phyloP scores from a whole-genome alignment of 2,113 vertebrate species.

The Morone saxatilis region DNA sequence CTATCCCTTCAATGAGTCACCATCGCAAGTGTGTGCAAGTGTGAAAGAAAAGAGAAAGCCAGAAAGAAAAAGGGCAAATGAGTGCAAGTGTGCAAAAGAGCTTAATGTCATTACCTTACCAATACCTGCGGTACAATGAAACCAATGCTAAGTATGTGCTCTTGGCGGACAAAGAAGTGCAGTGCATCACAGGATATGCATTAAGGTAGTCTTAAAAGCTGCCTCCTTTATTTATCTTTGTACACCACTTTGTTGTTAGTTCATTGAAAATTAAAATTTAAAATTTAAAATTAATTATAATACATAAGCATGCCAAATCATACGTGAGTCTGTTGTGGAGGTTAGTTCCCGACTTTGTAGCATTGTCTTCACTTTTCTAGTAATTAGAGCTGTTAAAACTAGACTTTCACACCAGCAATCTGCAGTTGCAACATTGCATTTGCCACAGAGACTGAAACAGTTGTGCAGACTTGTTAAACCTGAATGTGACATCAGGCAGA shows the following conservation, averaged over 20 bases:
- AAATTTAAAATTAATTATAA: no score
- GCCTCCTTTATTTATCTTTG: neutral
- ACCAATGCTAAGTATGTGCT: conserved; percentile 32
- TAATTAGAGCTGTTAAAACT: conserved; percentile 36
- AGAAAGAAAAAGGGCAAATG: neutral
- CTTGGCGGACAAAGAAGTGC: conserved; percentile 1
- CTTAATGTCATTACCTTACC: neutral
- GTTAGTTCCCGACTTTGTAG: neutral
- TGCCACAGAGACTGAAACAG: conserved; percentile 26
- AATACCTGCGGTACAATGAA: neutral
- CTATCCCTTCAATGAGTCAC: neutral
- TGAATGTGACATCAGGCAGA: conserved; percentile 57
- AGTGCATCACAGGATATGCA: conserved; percentile 12
- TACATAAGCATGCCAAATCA: no score
- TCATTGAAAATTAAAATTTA: no score
- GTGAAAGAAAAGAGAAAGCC: neutral
- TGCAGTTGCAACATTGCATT: conserved; percentile 35
- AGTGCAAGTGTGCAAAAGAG: conserved; percentile 7
- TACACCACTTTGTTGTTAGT: neutral
- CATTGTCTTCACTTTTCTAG: neutral
- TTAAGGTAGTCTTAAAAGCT: neutral
- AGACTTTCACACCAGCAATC: conserved; percentile 20
- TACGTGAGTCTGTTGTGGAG: no score
- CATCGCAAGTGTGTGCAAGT: neutral
- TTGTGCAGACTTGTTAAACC: conserved; percentile 70